Evolutionary conservation across 2,888 invertebrate genomes (phyloP).

Genomic region (Drosophila percnosoma): DNA sequence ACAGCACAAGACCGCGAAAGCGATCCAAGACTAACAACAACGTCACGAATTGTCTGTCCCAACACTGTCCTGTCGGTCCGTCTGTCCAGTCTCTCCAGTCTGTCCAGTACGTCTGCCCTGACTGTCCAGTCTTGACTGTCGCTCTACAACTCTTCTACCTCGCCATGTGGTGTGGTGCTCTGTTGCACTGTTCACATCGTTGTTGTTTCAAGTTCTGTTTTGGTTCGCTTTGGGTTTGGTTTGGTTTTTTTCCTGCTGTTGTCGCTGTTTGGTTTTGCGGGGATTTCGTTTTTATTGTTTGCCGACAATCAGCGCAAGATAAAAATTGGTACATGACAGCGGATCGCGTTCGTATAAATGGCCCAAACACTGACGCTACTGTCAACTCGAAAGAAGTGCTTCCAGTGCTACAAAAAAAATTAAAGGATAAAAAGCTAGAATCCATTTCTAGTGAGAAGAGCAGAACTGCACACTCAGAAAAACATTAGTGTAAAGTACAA

Average conservation of each 20-base stretch:
- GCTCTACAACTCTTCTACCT: slow-evolving; percentile 75
- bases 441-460: slow-evolving; percentile 23
- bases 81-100: slow-evolving; percentile 43
- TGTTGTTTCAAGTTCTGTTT: slow-evolving; percentile 31
- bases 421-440: slow-evolving; percentile 15
- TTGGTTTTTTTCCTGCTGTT: slow-evolving; percentile 30
- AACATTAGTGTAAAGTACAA: background rate
- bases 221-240: slow-evolving; percentile 25
- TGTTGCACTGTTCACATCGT: slow-evolving; percentile 30
- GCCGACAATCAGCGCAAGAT: slow-evolving; percentile 83
- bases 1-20: slow-evolving; percentile 36
- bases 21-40: slow-evolving; percentile 75
- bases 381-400: slow-evolving; percentile 67
- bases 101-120: slow-evolving; percentile 45
- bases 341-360: slow-evolving; percentile 83
- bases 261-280: slow-evolving; percentile 57
- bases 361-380: slow-evolving; percentile 80
- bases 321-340: slow-evolving; percentile 83
- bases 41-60: slow-evolving; percentile 82
- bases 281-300: slow-evolving; percentile 81
- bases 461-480: slow-evolving; percentile 1
- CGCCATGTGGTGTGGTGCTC: slow-evolving; percentile 48
- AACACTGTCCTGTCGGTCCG: slow-evolving; percentile 15
- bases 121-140: slow-evolving; percentile 50
- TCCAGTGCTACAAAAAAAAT: slow-evolving; percentile 27